Conservation (phyloP, 2,113 vertebrate species). For the Rhynchomys soricoides region DNA sequence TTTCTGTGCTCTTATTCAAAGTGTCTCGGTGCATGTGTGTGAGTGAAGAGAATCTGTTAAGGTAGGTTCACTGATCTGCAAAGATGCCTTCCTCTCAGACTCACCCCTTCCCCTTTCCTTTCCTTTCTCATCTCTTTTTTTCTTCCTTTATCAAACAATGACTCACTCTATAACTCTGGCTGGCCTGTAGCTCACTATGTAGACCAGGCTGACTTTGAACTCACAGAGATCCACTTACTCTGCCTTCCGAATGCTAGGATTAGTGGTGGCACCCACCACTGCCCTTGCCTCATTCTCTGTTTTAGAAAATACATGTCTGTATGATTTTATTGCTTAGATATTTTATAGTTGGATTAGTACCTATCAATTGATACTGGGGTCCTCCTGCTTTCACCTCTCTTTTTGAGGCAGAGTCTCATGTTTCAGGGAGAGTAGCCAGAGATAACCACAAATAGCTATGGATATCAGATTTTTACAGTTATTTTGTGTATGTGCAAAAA, state of each 20-base stretch:
- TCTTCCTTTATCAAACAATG: not conserved
- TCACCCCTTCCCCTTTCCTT: not conserved
- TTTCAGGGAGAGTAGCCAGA: not conserved
- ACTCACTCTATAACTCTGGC: not conserved
- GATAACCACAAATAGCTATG: not conserved
- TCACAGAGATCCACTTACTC: not conserved
- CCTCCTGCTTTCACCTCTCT: not conserved
- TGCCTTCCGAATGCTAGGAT: not conserved
- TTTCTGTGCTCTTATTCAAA: not conserved
- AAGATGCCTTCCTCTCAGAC: not conserved
- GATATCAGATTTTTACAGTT: slow-evolving; percentile 20
- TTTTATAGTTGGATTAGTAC: not conserved
- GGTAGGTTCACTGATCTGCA: too few species aligned
- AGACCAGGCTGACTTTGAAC: not conserved
- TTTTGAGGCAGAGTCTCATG: not conserved
- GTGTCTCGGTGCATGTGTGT: not conserved
- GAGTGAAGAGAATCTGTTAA: not conserved
- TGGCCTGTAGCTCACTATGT: not conserved
- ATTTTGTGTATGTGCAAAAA: not conserved
- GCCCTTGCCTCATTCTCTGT: too few species aligned
- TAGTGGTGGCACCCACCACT: not conserved
- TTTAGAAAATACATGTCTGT: not conserved
- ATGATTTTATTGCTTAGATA: not conserved
- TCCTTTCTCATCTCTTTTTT: too few species aligned
- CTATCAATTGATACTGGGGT: not conserved